Percentiles rank a stretch among this genome's conserved stretches.
Conservation (phyloP, 2,888 invertebrate genomes). For the Linnaemya vulpina region DNA sequence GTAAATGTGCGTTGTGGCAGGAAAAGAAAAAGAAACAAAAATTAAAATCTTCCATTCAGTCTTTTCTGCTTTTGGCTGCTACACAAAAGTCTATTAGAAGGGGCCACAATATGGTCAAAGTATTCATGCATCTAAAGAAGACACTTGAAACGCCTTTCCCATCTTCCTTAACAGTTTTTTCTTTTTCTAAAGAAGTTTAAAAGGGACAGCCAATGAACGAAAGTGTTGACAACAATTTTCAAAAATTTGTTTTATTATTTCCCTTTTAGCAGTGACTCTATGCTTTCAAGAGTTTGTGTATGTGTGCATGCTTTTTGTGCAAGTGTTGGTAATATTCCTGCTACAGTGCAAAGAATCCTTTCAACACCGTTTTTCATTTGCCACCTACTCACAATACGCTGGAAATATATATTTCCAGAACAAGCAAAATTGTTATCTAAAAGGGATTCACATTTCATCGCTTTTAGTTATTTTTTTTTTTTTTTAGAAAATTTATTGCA, state of each 20-base stretch:
- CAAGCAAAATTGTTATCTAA: conserved; percentile 47
- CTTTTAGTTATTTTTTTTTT: conserved; percentile 8
- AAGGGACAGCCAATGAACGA: conserved; percentile 38
- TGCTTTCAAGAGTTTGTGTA: neutral
- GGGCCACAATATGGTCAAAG: conserved; percentile 10
- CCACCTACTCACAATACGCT: conserved; percentile 36
- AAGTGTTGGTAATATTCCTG: conserved; percentile 30
- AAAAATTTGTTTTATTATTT: conserved; percentile 69
- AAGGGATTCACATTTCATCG: conserved; percentile 47
- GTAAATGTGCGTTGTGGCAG: conserved; percentile 8
- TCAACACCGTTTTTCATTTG: conserved; percentile 19
- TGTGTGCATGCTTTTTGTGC: neutral
- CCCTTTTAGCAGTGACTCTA: conserved; percentile 11
- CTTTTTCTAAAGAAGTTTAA: neutral
- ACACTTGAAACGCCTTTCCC: neutral
- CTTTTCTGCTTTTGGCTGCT: conserved; percentile 29
- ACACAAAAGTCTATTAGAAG: conserved; percentile 16
- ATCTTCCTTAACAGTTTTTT: neutral
- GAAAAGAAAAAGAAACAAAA: neutral
- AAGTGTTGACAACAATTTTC: conserved; percentile 69
- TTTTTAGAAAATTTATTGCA: conserved; percentile 59
- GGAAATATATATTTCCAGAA: conserved; percentile 27
- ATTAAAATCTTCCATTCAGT: conserved; percentile 8
- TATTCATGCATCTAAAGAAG: neutral
- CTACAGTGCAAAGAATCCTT: conserved; percentile 44